Conservation (phyloP, 2,888 invertebrate genomes). For the Acleris cristana region DNA sequence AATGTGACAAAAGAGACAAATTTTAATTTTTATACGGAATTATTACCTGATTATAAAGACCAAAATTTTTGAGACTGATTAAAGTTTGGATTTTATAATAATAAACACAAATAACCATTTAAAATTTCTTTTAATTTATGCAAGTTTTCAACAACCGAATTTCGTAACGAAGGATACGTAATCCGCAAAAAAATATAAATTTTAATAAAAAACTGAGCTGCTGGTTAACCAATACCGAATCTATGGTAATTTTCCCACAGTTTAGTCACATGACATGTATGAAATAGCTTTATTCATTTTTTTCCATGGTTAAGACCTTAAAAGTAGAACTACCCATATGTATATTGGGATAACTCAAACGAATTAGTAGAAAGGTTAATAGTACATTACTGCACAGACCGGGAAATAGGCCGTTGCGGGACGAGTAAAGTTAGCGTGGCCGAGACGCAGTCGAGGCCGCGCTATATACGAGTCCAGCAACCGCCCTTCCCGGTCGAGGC, state of each 20-base stretch:
- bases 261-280: conserved; percentile 28
- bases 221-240: conserved; percentile 8
- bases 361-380: no score
- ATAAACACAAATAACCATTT: conserved; percentile 1
- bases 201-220: conserved; percentile 28
- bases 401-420: no score
- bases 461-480: no score
- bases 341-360: no score
- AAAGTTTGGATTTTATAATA: conserved; percentile 30
- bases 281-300: conserved; percentile 28
- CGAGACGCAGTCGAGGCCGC: no score
- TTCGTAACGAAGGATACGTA: conserved; percentile 35
- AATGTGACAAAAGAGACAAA: conserved; percentile 35
- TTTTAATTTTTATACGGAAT: conserved; percentile 32
- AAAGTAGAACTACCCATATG: no score
- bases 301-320: conserved; percentile 10
- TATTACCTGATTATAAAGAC: conserved; percentile 24
- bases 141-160: conserved; percentile 12
- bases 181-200: conserved; percentile 35
- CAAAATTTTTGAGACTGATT: conserved; percentile 32
- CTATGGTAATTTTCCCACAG: conserved; percentile 26
- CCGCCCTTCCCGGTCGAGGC: no score
- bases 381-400: no score
- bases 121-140: no score
- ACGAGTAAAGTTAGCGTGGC: no score